phyloP scores from a whole-genome alignment of 2,888 invertebrate species.

The Cordilura impudica region DNA sequence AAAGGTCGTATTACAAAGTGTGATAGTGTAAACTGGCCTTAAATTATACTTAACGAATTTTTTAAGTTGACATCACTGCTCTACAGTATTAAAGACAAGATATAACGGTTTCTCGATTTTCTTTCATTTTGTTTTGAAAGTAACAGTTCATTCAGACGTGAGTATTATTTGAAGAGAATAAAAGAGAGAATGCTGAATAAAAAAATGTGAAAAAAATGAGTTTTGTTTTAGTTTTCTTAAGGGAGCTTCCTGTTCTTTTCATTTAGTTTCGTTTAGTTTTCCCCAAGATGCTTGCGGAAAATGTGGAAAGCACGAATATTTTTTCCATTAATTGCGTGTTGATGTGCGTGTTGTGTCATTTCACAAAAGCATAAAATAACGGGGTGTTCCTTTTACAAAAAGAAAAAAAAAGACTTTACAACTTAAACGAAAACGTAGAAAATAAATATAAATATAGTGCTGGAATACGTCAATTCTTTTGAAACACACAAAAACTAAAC shows the following conservation, averaged over 20 bases:
- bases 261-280: slow-evolving; percentile 52
- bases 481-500: background rate
- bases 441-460: slow-evolving; percentile 10
- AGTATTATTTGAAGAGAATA: slow-evolving; percentile 3
- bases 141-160: slow-evolving; percentile 4
- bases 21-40: too few species aligned
- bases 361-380: slow-evolving; percentile 40
- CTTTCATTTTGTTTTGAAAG: slow-evolving; percentile 3
- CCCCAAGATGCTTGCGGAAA: slow-evolving; percentile 62
- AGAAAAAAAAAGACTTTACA: background rate
- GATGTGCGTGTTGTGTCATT: slow-evolving; percentile 58
- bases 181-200: slow-evolving; percentile 23
- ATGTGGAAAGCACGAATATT: slow-evolving; percentile 51
- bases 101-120: slow-evolving; percentile 17
- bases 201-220: slow-evolving; percentile 12
- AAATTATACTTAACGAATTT: too few species aligned
- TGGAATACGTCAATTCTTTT: background rate
- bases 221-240: slow-evolving; percentile 15
- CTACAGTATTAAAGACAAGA: background rate
- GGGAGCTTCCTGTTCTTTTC: slow-evolving; percentile 51
- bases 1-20: too few species aligned
- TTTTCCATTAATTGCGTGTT: slow-evolving; percentile 54
- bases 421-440: background rate
- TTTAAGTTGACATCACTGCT: background rate
- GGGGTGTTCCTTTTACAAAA: slow-evolving; percentile 44